These are phyloP conservation scores for Tetramorium bicarinatum DNA, from an alignment of 2,888 invertebrate species.

Conservation along the genomic window DNA sequence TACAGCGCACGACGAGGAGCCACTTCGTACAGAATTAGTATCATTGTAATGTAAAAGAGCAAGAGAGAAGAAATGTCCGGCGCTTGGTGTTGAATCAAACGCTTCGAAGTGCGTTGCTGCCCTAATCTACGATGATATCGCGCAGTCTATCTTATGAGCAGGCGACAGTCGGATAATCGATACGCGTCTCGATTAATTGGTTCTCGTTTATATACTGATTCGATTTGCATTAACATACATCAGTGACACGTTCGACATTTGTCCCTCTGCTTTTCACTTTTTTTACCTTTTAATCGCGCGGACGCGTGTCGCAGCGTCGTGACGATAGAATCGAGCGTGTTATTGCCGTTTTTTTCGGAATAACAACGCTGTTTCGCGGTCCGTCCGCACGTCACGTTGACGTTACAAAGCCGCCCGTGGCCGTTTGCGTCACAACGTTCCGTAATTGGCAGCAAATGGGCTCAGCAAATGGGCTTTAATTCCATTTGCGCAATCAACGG, in stretches of 20 bases:
- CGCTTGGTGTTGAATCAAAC: background rate
- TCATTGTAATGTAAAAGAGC: slow-evolving; percentile 1
- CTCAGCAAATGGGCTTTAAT: slow-evolving; percentile 77
- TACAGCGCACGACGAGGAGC: background rate
- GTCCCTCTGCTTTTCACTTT: background rate
- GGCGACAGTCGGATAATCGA: slow-evolving; percentile 4
- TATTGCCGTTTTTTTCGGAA: slow-evolving; percentile 40
- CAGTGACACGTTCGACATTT: background rate
- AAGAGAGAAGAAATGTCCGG: background rate
- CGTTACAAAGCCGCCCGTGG: slow-evolving; percentile 60
- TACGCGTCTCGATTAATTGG: slow-evolving; percentile 20
- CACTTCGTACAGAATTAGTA: background rate
- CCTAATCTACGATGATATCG: background rate
- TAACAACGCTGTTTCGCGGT: slow-evolving; percentile 45
- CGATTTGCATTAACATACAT: background rate
- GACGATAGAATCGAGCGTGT: slow-evolving; percentile 24
- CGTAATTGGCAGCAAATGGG: slow-evolving; percentile 80
- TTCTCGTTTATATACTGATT: background rate
- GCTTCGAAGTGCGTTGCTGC: background rate
- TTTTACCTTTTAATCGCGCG: background rate
- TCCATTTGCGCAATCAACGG: slow-evolving; percentile 79
- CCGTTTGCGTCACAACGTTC: slow-evolving; percentile 74
- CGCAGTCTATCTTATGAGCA: background rate
- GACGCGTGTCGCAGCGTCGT: background rate
- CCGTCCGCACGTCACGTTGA: slow-evolving; percentile 48